A percentile compares a stretch with the other conserved stretches of the same genome.
These are phyloP conservation scores for Pecten maximus DNA, from an alignment of 2,888 invertebrate species.

Conservation along the genomic window DNA sequence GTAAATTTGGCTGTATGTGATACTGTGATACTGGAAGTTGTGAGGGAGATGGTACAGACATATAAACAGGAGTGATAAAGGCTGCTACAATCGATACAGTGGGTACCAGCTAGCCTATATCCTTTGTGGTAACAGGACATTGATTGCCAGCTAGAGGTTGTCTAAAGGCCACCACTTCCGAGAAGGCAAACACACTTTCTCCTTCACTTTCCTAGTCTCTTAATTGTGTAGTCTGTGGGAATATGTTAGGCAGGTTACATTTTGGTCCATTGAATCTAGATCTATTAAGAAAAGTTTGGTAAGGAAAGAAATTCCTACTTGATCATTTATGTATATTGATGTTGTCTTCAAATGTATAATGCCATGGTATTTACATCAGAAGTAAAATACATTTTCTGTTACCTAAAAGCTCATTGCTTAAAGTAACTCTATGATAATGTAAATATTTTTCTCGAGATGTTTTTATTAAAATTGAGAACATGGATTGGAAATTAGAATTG, in stretches of 20 bases:
- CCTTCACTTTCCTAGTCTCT: background rate
- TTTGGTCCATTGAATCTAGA: background rate
- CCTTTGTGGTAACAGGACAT: slow-evolving; percentile 33
- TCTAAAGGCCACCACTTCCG: slow-evolving; percentile 33
- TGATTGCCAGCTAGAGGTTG: background rate
- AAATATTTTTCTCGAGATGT: no score
- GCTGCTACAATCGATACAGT: background rate
- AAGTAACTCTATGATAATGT: no score
- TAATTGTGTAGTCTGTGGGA: background rate
- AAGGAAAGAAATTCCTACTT: no score
- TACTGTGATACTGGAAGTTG: background rate
- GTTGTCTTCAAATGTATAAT: no score
- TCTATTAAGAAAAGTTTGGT: background rate
- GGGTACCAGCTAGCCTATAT: background rate
- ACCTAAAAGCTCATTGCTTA: no score
- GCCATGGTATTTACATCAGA: no score
- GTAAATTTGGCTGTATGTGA: background rate
- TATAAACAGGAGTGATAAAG: background rate
- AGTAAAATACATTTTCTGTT: no score
- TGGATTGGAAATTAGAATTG: background rate
- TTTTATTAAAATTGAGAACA: background rate
- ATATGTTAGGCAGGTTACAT: background rate
- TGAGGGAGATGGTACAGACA: background rate
- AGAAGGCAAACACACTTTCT: background rate
- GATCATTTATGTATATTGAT: no score